These are phyloP conservation scores for Perodicticus potto DNA, from an alignment of 2,797 vertebrate genomes.

Conservation along the genomic window DNA sequence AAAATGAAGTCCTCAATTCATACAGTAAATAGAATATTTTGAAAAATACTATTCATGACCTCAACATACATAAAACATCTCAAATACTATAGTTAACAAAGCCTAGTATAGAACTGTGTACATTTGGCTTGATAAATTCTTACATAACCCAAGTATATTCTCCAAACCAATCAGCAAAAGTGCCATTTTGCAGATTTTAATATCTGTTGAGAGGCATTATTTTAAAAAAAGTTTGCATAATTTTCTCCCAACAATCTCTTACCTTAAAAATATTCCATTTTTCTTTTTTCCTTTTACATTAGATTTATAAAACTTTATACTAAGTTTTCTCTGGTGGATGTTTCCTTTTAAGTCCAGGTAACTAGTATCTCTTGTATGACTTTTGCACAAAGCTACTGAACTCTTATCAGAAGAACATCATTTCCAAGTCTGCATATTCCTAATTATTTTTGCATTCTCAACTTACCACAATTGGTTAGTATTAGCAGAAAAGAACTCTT, in stretches of 20 bases:
- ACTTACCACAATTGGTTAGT: neutral
- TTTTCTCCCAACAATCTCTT: neutral
- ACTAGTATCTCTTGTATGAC: neutral
- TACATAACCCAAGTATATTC: neutral
- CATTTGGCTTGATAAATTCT: neutral
- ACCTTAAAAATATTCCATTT: neutral
- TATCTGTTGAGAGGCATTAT: neutral
- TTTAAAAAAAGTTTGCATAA: neutral
- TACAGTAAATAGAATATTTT: neutral
- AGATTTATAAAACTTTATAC: neutral
- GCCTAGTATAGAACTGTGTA: neutral
- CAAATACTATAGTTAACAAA: constrained; percentile 18
- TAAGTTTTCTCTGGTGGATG: neutral
- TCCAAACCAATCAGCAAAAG: neutral
- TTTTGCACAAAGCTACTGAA: constrained; percentile 43
- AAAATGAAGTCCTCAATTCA: neutral
- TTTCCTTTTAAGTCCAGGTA: constrained; percentile 14
- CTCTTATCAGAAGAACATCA: neutral
- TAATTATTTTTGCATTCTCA: neutral
- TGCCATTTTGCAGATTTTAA: neutral
- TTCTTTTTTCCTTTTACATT: neutral
- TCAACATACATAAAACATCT: neutral
- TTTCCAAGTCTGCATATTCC: neutral
- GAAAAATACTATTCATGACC: constrained; percentile 25
- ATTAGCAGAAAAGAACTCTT: neutral